Percentiles rank a stretch among this genome's conserved stretches.
Conservation (phyloP, 2,113 vertebrate species). For the Suricata suricatta region DNA sequence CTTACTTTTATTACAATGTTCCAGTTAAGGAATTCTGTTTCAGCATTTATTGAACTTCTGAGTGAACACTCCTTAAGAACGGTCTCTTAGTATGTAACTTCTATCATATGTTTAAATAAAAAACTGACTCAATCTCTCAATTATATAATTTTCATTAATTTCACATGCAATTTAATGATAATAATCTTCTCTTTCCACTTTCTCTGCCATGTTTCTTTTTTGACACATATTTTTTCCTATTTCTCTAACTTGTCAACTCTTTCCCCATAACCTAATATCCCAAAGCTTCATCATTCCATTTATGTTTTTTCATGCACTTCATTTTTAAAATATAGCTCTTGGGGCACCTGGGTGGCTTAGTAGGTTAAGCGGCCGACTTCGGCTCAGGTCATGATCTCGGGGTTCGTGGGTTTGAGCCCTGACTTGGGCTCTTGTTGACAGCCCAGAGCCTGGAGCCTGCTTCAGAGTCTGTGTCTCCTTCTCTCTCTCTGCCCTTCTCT, state of each 20-base stretch:
- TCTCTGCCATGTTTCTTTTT: not conserved
- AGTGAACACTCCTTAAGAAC: not conserved
- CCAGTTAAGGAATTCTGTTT: not conserved
- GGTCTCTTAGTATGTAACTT: not conserved
- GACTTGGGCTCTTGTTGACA: too few relatives aligned
- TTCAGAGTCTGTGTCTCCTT: too few relatives aligned
- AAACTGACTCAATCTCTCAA: not conserved
- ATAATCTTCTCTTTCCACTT: not conserved
- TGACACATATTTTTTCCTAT: not conserved
- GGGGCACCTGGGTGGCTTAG: too few relatives aligned
- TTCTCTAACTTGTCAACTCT: not conserved
- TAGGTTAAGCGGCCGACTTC: too few relatives aligned
- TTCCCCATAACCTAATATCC: not conserved
- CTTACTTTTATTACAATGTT: not conserved
- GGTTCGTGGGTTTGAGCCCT: too few relatives aligned
- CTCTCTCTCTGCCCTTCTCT: too few relatives aligned
- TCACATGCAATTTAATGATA: not conserved
- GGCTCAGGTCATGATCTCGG: too few relatives aligned
- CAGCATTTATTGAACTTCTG: not conserved
- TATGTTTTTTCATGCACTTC: not conserved
- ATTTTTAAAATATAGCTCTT: not conserved
- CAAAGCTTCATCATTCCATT: not conserved
- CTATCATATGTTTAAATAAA: not conserved
- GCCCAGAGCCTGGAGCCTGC: too few relatives aligned
- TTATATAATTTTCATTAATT: not conserved